Base-by-base conservation (phyloP, 2,113 vertebrate genomes). In the Colistium nudipinnis region DNA sequence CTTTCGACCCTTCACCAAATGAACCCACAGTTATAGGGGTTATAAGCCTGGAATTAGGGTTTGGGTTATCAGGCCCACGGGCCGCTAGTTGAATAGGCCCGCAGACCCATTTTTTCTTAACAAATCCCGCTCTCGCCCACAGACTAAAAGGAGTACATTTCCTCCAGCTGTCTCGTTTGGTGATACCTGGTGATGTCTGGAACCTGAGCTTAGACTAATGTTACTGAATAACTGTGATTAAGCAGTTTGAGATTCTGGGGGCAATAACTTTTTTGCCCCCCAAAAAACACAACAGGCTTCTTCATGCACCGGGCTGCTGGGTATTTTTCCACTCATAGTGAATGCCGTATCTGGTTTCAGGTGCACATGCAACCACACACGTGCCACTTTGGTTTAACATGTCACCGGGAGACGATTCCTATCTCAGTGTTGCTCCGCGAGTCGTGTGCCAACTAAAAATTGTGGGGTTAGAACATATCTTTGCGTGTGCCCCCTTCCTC, bases 281-380 rank as follows among this genome's bases (percentile, higher is more conserved):
- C 12, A 25, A 33, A 51, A 51, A 38, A 28, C 49, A 60, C 2
- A 9, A 62, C 36, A 45, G 35, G 22, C 66, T 57, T 74, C 51
- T 64, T 70, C n/a, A 1, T 62, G 22, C 35, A 22, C 31, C 64
- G 47, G 13, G 49, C 55, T 59, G 60, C 35, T 28, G 47, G 68
- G 74, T 81, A 28, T 73, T 74, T 86, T 87, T 74, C 70, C 80
- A 75, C 53, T 70, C 39, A 2, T 11, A 16, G 53, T 17, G 57
- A 53, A 38, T 6, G 16, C 30, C 27, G 27, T 64, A 43, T 74
- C 48, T n/a, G 16, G 70, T 82, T 85, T 80, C 80, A 80, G 61
- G 72, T 80, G 78, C 73, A 77, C 67, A 62, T 57, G 76, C 39
- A 57, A 22, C 45, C 24, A 19, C 61, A 74, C 67, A 48, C 19